phyloP scores from a whole-genome alignment of 2,113 vertebrate species.

The Thinocorus orbignyianus region DNA sequence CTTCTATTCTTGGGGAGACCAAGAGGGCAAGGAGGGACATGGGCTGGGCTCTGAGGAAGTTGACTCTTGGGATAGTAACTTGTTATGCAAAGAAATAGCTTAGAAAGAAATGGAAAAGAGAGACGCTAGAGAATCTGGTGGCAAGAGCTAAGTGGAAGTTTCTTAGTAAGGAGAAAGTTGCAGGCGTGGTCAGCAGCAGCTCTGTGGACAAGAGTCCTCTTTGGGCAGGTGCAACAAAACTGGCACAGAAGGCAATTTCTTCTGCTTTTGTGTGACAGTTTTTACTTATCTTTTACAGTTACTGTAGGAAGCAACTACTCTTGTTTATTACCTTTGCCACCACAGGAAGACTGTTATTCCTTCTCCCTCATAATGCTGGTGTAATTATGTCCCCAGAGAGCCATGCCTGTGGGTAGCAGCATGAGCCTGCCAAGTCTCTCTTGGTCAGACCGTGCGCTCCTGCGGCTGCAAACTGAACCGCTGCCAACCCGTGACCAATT shows the following conservation, averaged over 20 bases:
- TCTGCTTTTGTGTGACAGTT: not conserved
- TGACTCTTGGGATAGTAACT: not conserved
- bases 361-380: not conserved
- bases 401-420: not conserved
- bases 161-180: not conserved
- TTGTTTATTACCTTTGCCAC: not conserved
- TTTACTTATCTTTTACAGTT: not conserved
- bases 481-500: not conserved
- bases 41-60: not conserved
- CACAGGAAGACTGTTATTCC: not conserved
- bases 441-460: fast-evolving
- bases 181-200: not conserved
- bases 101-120: not conserved
- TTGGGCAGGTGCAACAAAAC: not conserved
- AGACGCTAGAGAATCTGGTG: not conserved
- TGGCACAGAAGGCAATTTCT: not conserved
- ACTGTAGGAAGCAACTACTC: not conserved
- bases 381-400: not conserved
- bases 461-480: not conserved
- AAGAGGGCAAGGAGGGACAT: not conserved
- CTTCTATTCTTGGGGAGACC: not conserved
- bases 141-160: not conserved
- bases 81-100: not conserved
- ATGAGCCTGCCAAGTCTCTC: not conserved
- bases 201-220: not conserved